These are phyloP conservation scores for Channa striata DNA, from an alignment of 2,797 vertebrate species.

Conservation along the genomic window DNA sequence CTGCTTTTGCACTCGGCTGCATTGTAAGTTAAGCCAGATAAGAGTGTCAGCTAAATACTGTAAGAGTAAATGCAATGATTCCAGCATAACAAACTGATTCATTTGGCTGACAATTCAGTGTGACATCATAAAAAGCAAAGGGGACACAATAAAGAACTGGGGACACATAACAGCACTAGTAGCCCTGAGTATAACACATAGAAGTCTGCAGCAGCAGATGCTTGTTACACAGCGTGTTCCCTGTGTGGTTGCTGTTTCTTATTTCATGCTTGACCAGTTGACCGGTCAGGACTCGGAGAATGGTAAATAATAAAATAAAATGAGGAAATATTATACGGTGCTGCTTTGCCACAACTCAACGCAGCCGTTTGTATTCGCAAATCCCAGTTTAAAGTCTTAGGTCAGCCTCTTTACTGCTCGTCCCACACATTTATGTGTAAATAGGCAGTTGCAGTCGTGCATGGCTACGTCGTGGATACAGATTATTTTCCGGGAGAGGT, in stretches of 20 bases:
- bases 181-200: constrained; percentile 3
- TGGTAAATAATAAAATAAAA: constrained; percentile 48
- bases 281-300: constrained; percentile 17
- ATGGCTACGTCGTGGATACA: constrained; percentile 22
- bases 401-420: not conserved
- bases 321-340: constrained; percentile 17
- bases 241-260: constrained; percentile 55
- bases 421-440: constrained; percentile 31
- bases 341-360: not conserved
- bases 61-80: constrained; percentile 60
- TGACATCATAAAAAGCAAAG: constrained; percentile 24
- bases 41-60: constrained; percentile 46
- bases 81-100: constrained; percentile 31
- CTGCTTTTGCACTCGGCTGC: constrained; percentile 35
- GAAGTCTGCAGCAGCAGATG: not conserved
- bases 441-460: constrained; percentile 17
- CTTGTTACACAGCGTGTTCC: constrained; percentile 36
- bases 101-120: constrained; percentile 29
- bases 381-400: constrained; percentile 14
- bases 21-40: constrained; percentile 38
- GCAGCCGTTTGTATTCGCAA: too few species aligned
- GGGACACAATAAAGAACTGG: constrained; percentile 27
- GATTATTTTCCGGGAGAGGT: constrained; percentile 39
- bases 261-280: constrained; percentile 69
- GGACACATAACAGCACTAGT: not conserved